Evolutionary conservation across 2,113 vertebrate genomes (phyloP), one percentile per base, ranked within the genome.

Genomic region (Nothobranchius kuhntae): DNA sequence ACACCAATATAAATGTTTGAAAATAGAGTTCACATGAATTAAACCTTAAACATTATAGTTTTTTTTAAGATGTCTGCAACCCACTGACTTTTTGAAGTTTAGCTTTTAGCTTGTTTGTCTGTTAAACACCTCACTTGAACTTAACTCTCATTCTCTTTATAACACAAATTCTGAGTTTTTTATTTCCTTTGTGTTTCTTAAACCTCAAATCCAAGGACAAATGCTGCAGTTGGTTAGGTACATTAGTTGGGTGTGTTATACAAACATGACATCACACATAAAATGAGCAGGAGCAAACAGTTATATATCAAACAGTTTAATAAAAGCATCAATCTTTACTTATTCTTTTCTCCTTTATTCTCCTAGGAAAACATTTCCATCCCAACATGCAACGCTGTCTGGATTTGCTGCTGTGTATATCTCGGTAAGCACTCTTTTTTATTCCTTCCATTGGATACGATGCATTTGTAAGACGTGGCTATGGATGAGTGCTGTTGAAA

Each of bases 341-440:
- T 68, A 82, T 64, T 74, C 30, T 30, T 61, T 82, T 10, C 42
- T 55, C 44, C 14, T 84, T 82, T 73, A 13, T 81, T 53, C 61
- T 75, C 58, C 66, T 91, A 99, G 97, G 94, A 98, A 98, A 91
- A 98, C 96, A 7, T 99, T 99, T 87, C 97, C 97, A 0, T 99
- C 97, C 61, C 98, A 99, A 91, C 98, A 99, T 36, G 97, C 98
- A 44, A 99, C 96, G 0, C 94, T 99, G 58, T 98, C 96, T 0
- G 96, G 96, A 76, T 99, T 98, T 0, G 97, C 98, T 0, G 97
- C 97, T 0, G 96, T 99, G 82, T 99, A 99, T 0, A 95, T 99
- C 56, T 99, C 97, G 83, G 97, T 99, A 93, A 98, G 98, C 94
- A 71, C 70, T 47, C 54, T 46, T 15, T 77, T 62, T 58, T 14